Percentiles rank a stretch among this genome's conserved stretches.
These are phyloP conservation scores for Ochotona princeps DNA, from an alignment of 2,113 vertebrate genomes.

Conservation along the genomic window DNA sequence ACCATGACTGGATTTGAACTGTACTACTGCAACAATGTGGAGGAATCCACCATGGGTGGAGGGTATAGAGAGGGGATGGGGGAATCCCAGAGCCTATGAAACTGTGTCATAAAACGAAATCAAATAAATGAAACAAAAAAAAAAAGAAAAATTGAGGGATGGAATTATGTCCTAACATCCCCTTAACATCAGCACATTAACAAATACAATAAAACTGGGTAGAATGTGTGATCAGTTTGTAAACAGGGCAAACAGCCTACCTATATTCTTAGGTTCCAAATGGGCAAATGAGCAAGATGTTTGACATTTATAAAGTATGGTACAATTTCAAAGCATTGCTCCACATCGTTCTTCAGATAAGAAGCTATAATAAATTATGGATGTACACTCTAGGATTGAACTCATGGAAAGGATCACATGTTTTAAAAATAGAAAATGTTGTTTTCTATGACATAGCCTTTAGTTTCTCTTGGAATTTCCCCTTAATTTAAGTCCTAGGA, in stretches of 20 bases:
- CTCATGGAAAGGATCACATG: not conserved
- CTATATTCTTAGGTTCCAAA: not conserved
- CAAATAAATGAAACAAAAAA: too few species aligned
- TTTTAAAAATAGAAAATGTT: constrained; percentile 39
- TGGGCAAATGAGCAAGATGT: not conserved
- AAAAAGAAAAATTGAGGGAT: not conserved
- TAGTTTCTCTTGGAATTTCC: constrained; percentile 10
- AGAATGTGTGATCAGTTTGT: not conserved
- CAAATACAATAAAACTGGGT: not conserved
- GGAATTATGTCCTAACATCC: not conserved
- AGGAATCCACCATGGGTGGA: too few species aligned
- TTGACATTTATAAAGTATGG: constrained; percentile 40
- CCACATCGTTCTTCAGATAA: constrained; percentile 35
- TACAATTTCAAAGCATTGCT: not conserved
- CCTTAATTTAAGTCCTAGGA: constrained; percentile 31
- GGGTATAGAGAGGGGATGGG: too few species aligned
- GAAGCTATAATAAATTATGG: constrained; percentile 21
- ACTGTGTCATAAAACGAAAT: too few species aligned
- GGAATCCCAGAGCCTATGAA: too few species aligned
- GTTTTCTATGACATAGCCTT: constrained; percentile 10
- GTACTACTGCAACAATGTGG: too few species aligned
- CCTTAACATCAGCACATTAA: constrained; percentile 35
- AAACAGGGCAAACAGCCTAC: constrained; percentile 5
- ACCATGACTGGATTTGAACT: too few species aligned
- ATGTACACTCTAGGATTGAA: not conserved